Conservation (phyloP, 37 sponge, comb jelly and placozoan genomes). For the Corticium candelabrum region DNA sequence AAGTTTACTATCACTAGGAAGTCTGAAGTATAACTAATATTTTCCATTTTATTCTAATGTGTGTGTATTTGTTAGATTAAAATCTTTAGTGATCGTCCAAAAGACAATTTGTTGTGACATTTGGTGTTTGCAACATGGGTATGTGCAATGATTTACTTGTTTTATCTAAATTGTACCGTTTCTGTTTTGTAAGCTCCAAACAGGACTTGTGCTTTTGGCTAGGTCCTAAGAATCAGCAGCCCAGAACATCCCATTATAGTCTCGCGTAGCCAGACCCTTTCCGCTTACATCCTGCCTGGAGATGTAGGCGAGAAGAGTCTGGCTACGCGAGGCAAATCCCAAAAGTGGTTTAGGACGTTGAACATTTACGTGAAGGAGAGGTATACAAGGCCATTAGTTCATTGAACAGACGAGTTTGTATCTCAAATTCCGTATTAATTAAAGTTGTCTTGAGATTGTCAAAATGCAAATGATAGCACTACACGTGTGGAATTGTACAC, state of each 20-base stretch:
- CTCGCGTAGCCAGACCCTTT: no score
- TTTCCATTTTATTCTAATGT: no score
- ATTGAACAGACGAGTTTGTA: constrained; percentile 87
- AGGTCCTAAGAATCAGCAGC: constrained; percentile 57
- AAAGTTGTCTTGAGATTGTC: constrained; percentile 90
- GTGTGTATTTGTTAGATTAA: no score
- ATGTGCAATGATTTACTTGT: background rate
- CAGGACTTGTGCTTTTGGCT: constrained; percentile 12
- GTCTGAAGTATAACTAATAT: no score
- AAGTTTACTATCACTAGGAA: no score
- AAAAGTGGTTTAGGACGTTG: constrained; percentile 50
- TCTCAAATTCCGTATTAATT: constrained; percentile 79
- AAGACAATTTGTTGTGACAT: no score
- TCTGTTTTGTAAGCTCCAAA: background rate
- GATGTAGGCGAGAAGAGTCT: no score
- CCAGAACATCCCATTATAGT: constrained; percentile 64
- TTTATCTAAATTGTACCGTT: background rate
- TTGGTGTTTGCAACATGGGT: constrained; percentile 62
- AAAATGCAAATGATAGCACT: constrained; percentile 88
- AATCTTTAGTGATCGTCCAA: no score
- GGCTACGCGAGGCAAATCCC: no score
- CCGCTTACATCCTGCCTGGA: no score
- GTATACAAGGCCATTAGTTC: constrained; percentile 49
- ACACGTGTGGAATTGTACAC: constrained; percentile 91
- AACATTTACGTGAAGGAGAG: constrained; percentile 38